Base-by-base conservation (phyloP, 2,113 vertebrate genomes). In the Gavialis gangeticus region DNA sequence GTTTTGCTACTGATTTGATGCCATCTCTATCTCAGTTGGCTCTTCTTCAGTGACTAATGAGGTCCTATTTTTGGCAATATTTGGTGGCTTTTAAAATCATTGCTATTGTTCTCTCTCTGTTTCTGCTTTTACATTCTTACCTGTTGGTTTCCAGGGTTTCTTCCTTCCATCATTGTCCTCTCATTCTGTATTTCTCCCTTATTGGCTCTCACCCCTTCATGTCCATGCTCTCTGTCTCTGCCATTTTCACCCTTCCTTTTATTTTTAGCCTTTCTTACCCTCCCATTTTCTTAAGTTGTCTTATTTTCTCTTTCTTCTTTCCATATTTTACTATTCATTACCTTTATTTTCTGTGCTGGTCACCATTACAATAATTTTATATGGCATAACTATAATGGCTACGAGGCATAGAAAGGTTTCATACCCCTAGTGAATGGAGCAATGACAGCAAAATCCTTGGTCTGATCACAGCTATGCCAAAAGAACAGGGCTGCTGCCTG, bases 31-130 rank as follows among this genome's bases (percentile, higher is more conserved):
- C 85, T 94, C 92, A 95, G 82, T 89, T 83, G 78, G 82, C 75
- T 95, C 87, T 92, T 91, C 92, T 92, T 94, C 89, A 92, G 58
- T 91, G 88, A 95, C 88, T 95, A 94, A 95, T 85, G 91, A 90
- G 79, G 57, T 90, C 79, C 82, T 96, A 87, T 92, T 93, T 95
- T 91, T 93, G 81, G 90, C 73, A 85, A 10, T 85, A 11, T 21
- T n/a, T 69, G 14, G 28, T 15, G 4, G 76, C 81, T 91, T 92
- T 90, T 88, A 79, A 85, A 54, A 2, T 4, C 58, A 2, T 34
- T 34, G 55, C 79, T 87, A 79, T 89, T 82, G 79, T 76, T 91
- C 28, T 69, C 7, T 55, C 91, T 91, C 22, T 25, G 63, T 84
- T 95, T 57, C 25, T 27, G 90, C 82, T 96, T 81, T 79, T 85